A percentile compares a stretch with the other conserved stretches of the same genome.
Conservation (phyloP, 1,140 invertebrate genomes). For the Cydia pomonella region DNA sequence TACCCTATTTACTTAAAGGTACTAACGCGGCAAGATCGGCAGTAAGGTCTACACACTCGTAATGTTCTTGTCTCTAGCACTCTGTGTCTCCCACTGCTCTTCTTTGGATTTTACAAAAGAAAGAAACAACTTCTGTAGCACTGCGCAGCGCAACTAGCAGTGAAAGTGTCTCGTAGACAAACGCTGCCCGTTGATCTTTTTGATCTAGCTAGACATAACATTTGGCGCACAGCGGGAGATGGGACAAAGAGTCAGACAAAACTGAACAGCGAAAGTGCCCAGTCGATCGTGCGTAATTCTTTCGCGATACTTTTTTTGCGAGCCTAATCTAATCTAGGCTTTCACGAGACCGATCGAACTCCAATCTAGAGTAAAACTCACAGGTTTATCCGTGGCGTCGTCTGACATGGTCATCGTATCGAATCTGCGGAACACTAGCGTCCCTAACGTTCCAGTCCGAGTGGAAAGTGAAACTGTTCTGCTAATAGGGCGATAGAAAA, state of each 20-base stretch:
- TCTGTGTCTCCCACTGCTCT: not conserved
- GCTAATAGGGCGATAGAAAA: slow-evolving; percentile 56
- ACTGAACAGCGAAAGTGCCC: slow-evolving; percentile 3
- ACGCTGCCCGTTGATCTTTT: not conserved
- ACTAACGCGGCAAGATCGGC: not conserved
- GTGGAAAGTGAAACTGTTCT: slow-evolving; percentile 66
- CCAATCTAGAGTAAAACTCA: slow-evolving; percentile 28
- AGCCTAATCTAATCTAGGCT: slow-evolving; percentile 1
- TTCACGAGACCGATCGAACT: slow-evolving; percentile 26
- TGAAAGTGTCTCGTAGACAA: not conserved
- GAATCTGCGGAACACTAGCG: slow-evolving; percentile 37
- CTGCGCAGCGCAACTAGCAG: not conserved
- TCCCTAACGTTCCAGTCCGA: slow-evolving; percentile 51
- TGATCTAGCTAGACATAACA: not conserved
- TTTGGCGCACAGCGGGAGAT: not conserved
- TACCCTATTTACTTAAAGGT: not conserved
- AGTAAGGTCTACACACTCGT: not conserved
- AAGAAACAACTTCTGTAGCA: not conserved
- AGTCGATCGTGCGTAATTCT: slow-evolving; percentile 12
- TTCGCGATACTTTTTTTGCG: slow-evolving; percentile 16
- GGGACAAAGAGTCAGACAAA: not conserved
- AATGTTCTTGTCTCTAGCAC: too few relatives aligned
- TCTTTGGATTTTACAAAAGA: not conserved
- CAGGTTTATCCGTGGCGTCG: slow-evolving; percentile 28
- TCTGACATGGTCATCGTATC: slow-evolving; percentile 32